Evolutionary conservation across 2,888 invertebrate genomes (phyloP), one percentile per base, ranked within the genome.

Genomic region (Pyrrhosoma nymphula): DNA sequence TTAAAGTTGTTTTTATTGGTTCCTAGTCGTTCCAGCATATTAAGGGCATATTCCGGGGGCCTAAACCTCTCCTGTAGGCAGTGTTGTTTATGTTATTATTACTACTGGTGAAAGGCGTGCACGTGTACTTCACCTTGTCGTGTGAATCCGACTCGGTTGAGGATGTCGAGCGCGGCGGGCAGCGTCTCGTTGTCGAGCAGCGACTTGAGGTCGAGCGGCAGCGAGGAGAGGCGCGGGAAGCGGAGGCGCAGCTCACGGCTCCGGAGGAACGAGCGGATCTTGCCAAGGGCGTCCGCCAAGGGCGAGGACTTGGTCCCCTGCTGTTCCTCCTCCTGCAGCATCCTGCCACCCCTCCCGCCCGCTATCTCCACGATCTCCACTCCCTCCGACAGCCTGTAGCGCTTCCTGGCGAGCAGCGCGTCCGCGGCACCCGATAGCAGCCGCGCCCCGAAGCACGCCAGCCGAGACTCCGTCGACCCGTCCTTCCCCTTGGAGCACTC

Each of bases 241-340:
- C 98, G 98, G 95, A 98, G 98, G 96, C 98, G 97, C 30, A 98
- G 96, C 96, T 98, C 98, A 96, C 98, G 98, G 3, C 97, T 98
- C 96, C 98, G 97, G 4, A 98, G 97, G 96, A 98, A 98, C 96
- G 97, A 97, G 30, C 98, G 97, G 96, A 98, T 97, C 20, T 97
- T 97, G 16, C 97, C 98, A 95, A 98, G 96, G 0, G 97, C 97
- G 96, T 97, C 97, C 82, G 47, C 39, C 30, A 47, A 16, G 63
- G 60, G n/a, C 2, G 69, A 75, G n/a, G 26, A 16, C 10, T 23
- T 23, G 47, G 26, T n/a, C 96, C 97, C 96, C 95, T 97, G 96
- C 96, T 97, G 96, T 90, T 97, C 96, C 96, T 96, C 96, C 98
- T 97, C 97, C 97, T 96, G 96, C 97, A 96, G 96, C 23, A 56